Percentiles rank a stretch among this genome's conserved stretches.
These are phyloP conservation scores for Microtus richardsoni DNA, from an alignment of 2,113 vertebrate genomes.

Conservation along the genomic window DNA sequence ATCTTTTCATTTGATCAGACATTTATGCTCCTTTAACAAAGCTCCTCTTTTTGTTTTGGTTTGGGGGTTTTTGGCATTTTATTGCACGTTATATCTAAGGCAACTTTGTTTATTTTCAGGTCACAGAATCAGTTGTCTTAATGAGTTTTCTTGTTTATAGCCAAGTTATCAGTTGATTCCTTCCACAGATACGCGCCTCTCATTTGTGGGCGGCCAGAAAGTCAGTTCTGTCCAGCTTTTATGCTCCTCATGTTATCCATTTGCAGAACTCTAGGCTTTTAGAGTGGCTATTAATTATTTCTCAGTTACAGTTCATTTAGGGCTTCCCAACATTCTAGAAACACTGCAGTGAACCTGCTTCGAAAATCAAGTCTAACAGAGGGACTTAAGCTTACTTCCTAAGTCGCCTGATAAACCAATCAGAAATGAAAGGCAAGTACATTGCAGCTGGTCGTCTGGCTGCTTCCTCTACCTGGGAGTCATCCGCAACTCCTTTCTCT, in stretches of 20 bases:
- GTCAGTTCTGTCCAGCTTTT: slow-evolving; percentile 9
- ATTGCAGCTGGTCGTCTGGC: background rate
- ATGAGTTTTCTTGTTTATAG: background rate
- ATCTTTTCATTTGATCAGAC: slow-evolving; percentile 31
- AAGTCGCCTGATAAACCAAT: background rate
- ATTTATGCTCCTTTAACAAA: background rate
- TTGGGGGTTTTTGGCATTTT: background rate
- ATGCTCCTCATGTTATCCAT: background rate
- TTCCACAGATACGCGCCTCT: background rate
- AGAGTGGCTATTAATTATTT: background rate
- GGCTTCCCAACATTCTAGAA: background rate
- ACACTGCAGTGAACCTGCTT: background rate
- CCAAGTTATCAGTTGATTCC: background rate
- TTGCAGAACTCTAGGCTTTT: background rate
- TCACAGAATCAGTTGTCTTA: background rate
- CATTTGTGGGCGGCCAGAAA: background rate
- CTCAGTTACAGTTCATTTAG: background rate
- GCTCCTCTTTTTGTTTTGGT: background rate
- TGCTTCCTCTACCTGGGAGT: background rate
- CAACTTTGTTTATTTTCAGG: background rate
- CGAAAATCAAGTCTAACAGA: background rate
- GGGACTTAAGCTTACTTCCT: background rate
- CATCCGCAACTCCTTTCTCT: background rate
- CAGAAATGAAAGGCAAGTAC: background rate
- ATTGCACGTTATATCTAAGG: background rate